Evolutionary conservation across 2,797 vertebrate species (phyloP), one percentile per base, ranked within the genome.

Genomic region (Limosa lapponica): DNA sequence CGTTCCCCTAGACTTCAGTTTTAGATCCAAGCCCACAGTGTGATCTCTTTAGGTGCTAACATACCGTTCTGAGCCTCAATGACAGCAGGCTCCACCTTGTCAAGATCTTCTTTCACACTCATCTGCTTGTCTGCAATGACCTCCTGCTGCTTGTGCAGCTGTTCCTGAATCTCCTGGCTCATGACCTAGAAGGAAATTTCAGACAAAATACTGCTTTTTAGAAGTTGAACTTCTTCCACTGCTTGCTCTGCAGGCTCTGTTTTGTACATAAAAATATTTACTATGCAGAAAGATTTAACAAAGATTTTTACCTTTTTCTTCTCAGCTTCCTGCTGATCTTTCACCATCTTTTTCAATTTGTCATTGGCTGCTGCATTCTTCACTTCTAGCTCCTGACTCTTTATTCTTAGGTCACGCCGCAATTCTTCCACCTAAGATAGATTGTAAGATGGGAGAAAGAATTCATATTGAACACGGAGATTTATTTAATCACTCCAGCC

Each of bases 291-390:
- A 90, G 6, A 70, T 71, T 66, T 52, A 84, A 88, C 12, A 32
- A 18, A 17, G 8, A 5, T 7, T 28, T 32, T 94, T 59, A 99
- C 99, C 99, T 99, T 99, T 92, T 99, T 99, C 98, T 99, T 99
- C 85, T 99, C 99, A 0, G 99, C 99, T 96, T 99, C 99, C 91
- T 99, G 99, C 71, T 99, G 99, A 97, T 99, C 99, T 96, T 99
- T 99, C 79, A 99, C 99, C 99, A 99, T 99, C 98, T 99, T 99
- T 97, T 99, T 99, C 96, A 99, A 97, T 96, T 99, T 99, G 98
- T 99, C 99, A 15, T 99, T 99, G 92, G 99, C 99, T 6, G 99
- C 99, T 5, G 99, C 99, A 5, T 99, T 99, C 97, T 99, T 99
- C 18, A 99, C 98, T 97, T 99, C 99, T 92, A 99, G 96, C 96